Evolutionary conservation across 1,140 invertebrate species (phyloP).

Genomic region (Mycetomoellerius zeteki): DNA sequence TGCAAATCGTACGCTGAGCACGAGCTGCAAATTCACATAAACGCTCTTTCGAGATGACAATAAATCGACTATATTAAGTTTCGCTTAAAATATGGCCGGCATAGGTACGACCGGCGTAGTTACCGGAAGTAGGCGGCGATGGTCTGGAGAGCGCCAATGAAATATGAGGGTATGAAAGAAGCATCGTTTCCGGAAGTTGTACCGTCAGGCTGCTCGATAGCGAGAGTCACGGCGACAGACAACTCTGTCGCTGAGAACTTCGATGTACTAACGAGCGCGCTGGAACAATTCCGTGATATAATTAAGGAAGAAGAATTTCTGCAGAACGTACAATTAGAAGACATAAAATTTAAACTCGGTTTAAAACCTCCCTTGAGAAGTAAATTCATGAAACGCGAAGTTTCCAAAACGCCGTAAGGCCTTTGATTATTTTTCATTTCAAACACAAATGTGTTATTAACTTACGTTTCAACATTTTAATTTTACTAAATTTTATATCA

Average conservation of each 20-base stretch:
- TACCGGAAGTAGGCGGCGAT: conserved; percentile 40
- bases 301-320: conserved; percentile 23
- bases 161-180: conserved; percentile 49
- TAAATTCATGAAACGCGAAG: background rate
- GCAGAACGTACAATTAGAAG: background rate
- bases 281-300: conserved; percentile 21
- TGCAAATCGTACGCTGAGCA: conserved; percentile 23
- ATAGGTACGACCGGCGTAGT: background rate
- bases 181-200: conserved; percentile 51
- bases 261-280: background rate
- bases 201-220: background rate
- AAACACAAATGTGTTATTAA: background rate
- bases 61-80: conserved; percentile 65
- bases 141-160: conserved; percentile 4
- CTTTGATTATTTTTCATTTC: background rate
- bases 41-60: conserved; percentile 46
- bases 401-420: background rate
- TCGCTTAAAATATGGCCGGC: conserved; percentile 27
- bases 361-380: conserved; percentile 5
- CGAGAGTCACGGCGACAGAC: conserved; percentile 27
- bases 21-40: conserved; percentile 44
- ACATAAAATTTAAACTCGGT: conserved; percentile 15
- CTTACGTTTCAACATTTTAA: background rate
- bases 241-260: conserved; percentile 16
- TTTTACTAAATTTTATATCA: background rate